Evolutionary conservation across 2,888 invertebrate genomes (phyloP), one percentile per base, ranked within the genome.

Genomic region (Sclerodermus sp.): DNA sequence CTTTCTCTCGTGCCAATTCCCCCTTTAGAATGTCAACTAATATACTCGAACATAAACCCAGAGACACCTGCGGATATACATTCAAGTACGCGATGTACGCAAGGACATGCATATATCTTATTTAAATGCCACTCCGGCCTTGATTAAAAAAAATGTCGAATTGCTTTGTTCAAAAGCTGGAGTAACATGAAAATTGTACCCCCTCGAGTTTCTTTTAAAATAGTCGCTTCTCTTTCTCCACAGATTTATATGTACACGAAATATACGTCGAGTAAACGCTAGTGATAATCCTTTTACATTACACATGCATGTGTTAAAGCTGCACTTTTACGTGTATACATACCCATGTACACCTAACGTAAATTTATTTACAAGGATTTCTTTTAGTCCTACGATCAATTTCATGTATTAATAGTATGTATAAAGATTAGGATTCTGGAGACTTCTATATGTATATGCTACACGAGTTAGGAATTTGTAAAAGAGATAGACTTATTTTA

Each of bases 281-380:
- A 60, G 51, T 51, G 55, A 55, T 61, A 62, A 55, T 51, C 47
- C 56, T 57, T 58, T 65, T 58, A 59, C 54, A 60, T 55, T 34
- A 60, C 53, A 55, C 65, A 53, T 60, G 64, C 62, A 65, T 58
- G 59, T 57, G 48, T 67, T 64, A 64, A 66, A 67, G 60, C 67
- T 67, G 55, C 46, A 57, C 50, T 49, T 53, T 58, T 41, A 47
- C 51, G 58, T 56, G 53, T 66, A 61, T 55, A 66, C 43, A 61
- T 55, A 66, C 43, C 45, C 48, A 57, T 50, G 61, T 58, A 55
- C 43, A 42, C 16, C 45, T 62, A 62, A 61, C 38, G 48, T 60
- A 52, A 48, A 62, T 60, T 41, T 62, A 62, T 63, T 42, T 62
- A 63, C 60, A 62, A 48, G 48, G 48, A 55, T 29, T 39, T 34